Conservation (phyloP, 2,113 vertebrate genomes). For the Microtus oregoni region DNA sequence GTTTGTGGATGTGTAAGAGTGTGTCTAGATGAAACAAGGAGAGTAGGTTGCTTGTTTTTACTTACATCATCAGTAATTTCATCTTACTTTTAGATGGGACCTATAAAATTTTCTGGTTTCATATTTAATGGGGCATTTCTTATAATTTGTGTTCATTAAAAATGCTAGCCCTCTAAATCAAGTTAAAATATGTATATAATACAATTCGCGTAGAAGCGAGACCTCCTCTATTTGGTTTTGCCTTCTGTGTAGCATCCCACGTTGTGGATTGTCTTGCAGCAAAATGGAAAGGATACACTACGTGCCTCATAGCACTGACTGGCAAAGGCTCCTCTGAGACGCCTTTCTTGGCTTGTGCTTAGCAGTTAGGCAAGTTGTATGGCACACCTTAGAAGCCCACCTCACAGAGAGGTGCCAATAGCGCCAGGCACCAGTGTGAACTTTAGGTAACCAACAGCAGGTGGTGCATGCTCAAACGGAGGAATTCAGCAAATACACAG, state of each 20-base stretch:
- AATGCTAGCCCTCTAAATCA: slow-evolving; percentile 33
- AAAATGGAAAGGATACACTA: slow-evolving; percentile 11
- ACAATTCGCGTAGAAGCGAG: not conserved
- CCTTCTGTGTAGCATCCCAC: not conserved
- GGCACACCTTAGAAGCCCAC: not conserved
- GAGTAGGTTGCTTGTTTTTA: not conserved
- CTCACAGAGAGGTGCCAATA: not conserved
- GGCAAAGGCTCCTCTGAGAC: not conserved
- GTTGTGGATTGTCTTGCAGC: slow-evolving; percentile 18
- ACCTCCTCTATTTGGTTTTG: not conserved
- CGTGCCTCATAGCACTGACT: not conserved
- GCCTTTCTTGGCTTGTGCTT: not conserved
- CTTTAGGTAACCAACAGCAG: not conserved
- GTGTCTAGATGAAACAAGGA: not conserved
- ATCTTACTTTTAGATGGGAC: slow-evolving; percentile 33
- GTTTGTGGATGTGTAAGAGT: not conserved
- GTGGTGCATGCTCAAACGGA: not conserved
- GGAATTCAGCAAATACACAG: not conserved
- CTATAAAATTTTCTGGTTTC: slow-evolving; percentile 7
- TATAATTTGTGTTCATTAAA: slow-evolving; percentile 17
- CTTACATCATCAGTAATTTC: slow-evolving; percentile 22
- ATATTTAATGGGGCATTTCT: slow-evolving; percentile 7
- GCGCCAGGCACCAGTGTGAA: not conserved
- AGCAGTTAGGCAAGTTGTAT: not conserved
- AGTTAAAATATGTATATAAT: not conserved